Evolutionary conservation across 1,140 invertebrate genomes (phyloP).

Genomic region (Orchesella cincta): DNA sequence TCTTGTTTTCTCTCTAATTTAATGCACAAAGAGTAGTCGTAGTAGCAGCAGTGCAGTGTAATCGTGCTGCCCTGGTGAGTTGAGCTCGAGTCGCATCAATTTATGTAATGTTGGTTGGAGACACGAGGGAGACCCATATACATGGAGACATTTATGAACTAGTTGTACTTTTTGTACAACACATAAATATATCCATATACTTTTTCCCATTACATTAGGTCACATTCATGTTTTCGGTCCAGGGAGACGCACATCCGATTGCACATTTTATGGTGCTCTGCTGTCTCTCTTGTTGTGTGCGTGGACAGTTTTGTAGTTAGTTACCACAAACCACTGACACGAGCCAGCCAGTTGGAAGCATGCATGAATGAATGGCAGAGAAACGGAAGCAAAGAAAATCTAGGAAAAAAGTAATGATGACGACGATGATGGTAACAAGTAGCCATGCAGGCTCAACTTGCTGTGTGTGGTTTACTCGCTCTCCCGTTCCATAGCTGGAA

Average conservation of each 20-base stretch:
- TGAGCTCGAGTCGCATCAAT: background rate
- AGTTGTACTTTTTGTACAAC: background rate
- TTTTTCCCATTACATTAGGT: too few relatives aligned
- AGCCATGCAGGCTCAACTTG: background rate
- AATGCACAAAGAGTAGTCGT: too few relatives aligned
- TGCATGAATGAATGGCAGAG: conserved; percentile 9
- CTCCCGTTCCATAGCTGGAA: background rate
- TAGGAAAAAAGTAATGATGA: background rate
- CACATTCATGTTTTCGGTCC: too few relatives aligned
- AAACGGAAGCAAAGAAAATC: background rate
- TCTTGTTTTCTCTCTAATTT: background rate
- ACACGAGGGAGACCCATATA: background rate
- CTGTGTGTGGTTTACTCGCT: background rate
- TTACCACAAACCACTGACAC: conserved; percentile 19
- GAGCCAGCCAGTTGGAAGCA: conserved; percentile 1
- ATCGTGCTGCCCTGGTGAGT: too few relatives aligned
- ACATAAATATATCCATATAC: too few relatives aligned
- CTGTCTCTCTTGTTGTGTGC: background rate
- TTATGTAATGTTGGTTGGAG: conserved; percentile 11
- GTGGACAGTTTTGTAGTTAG: background rate
- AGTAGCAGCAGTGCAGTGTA: too few relatives aligned
- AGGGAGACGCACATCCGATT: background rate
- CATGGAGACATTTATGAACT: background rate
- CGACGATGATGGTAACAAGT: background rate
- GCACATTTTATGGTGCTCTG: background rate